Conservation (phyloP, 2,797 vertebrate species). For the Ctenopoma kingsleyae region DNA sequence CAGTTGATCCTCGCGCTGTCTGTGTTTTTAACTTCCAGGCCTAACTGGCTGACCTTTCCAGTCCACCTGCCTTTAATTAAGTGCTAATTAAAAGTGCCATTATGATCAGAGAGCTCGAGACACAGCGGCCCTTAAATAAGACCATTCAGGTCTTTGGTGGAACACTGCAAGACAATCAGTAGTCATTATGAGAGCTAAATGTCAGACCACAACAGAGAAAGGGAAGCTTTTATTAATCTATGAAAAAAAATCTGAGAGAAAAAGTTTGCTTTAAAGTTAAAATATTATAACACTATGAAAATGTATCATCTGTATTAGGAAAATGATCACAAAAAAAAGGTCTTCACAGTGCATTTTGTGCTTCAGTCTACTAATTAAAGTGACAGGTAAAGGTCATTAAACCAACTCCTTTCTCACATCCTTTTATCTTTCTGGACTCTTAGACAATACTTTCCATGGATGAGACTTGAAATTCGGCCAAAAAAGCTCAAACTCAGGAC, state of each 20-base stretch:
- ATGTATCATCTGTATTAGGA: neutral
- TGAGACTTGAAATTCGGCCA: neutral
- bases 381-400: neutral
- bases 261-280: slow-evolving; percentile 56
- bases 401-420: neutral
- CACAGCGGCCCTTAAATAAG: slow-evolving; percentile 61
- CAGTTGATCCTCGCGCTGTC: slow-evolving; percentile 29
- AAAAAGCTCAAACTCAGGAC: neutral
- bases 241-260: slow-evolving; percentile 36
- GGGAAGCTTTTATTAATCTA: slow-evolving; percentile 48
- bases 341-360: neutral
- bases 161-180: slow-evolving; percentile 64
- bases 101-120: slow-evolving; percentile 67
- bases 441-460: neutral
- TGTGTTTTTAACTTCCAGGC: slow-evolving; percentile 59
- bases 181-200: slow-evolving; percentile 70
- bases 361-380: neutral
- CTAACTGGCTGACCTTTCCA: slow-evolving; percentile 74
- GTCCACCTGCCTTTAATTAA: slow-evolving; percentile 75
- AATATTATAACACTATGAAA: slow-evolving; percentile 38
- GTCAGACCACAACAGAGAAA: slow-evolving; percentile 57
- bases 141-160: slow-evolving; percentile 59
- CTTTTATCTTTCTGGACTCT: neutral
- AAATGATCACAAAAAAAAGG: neutral
- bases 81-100: slow-evolving; percentile 76